phyloP scores from a whole-genome alignment of 1,140 invertebrate species.

The Cydia strobilella region DNA sequence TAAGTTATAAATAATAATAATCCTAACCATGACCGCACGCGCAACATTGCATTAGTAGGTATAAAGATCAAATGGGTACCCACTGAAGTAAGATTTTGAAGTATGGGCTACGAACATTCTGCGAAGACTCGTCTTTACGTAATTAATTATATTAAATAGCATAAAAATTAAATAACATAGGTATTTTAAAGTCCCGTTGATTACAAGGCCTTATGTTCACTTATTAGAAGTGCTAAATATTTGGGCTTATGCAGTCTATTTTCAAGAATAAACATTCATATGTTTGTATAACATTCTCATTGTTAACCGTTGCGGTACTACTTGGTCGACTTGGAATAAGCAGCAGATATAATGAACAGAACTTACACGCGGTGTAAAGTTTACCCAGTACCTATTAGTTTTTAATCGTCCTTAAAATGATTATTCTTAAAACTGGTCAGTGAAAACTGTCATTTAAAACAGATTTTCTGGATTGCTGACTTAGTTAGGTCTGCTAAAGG shows the following conservation, averaged over 20 bases:
- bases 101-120: constrained; percentile 13
- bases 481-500: too few species aligned
- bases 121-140: constrained; percentile 15
- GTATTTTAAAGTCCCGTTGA: constrained; percentile 2
- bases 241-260: background rate
- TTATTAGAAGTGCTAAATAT: background rate
- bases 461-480: too few species aligned
- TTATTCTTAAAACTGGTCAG: too few species aligned
- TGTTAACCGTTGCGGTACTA: too few species aligned
- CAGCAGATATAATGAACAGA: too few species aligned
- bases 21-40: background rate
- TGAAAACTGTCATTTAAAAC: too few species aligned
- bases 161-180: background rate
- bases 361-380: too few species aligned
- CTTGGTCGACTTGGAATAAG: too few species aligned
- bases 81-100: constrained; percentile 18
- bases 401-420: too few species aligned
- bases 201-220: constrained; percentile 14
- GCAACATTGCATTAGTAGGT: constrained; percentile 4
- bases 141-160: constrained; percentile 22
- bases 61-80: constrained; percentile 18
- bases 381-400: too few species aligned
- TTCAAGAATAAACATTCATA: background rate
- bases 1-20: background rate
- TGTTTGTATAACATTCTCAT: too few species aligned